phyloP scores from a whole-genome alignment of 2,797 vertebrate species.

The Ceyx erithaca region DNA sequence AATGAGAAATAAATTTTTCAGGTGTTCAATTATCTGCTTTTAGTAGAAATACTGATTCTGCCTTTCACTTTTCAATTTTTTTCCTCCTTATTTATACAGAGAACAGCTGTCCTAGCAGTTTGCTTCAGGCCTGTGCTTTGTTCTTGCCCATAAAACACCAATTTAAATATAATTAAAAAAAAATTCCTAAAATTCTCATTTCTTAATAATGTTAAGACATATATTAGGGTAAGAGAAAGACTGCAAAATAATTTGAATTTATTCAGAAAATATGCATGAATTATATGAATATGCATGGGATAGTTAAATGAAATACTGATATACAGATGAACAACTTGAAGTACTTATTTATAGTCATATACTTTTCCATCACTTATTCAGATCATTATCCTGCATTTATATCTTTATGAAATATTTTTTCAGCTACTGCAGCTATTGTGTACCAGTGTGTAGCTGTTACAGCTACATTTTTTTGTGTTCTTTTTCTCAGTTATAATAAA shows the following conservation, averaged over 20 bases:
- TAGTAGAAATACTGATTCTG: neutral
- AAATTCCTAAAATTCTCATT: conserved; percentile 2
- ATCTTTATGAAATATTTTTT: neutral
- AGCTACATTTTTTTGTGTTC: neutral
- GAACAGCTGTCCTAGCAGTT: neutral
- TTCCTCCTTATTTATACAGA: neutral
- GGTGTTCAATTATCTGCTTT: neutral
- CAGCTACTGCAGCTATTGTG: neutral
- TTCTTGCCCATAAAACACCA: neutral
- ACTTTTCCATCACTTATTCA: neutral
- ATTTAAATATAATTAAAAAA: neutral
- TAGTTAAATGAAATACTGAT: neutral
- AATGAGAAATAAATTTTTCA: neutral
- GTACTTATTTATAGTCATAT: neutral
- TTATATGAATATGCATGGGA: conserved; percentile 30
- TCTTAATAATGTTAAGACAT: neutral
- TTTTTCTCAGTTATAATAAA: neutral
- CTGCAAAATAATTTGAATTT: neutral
- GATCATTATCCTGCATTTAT: neutral
- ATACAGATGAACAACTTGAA: neutral
- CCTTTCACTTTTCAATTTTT: neutral
- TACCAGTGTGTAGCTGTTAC: neutral
- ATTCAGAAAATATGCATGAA: neutral
- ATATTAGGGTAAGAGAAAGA: conserved; percentile 1
- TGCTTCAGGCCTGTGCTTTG: conserved; percentile 8